These are phyloP conservation scores for Aythya baeri DNA, from an alignment of 2,113 vertebrate genomes.

Conservation along the genomic window DNA sequence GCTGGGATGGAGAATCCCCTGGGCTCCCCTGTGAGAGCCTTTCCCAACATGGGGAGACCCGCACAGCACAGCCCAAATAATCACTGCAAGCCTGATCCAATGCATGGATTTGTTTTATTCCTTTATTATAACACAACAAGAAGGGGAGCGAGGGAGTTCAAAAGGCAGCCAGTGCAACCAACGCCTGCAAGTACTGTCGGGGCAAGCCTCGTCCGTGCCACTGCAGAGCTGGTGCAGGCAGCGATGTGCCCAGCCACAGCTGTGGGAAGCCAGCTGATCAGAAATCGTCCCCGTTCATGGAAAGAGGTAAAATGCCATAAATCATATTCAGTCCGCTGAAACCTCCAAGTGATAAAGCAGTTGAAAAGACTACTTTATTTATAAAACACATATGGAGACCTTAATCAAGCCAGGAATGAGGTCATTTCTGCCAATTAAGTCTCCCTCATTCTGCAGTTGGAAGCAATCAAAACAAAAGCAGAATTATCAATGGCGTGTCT, in stretches of 20 bases:
- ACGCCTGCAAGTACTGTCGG: slow-evolving; percentile 42
- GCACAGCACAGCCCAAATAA: not conserved
- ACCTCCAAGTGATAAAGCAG: slow-evolving; percentile 36
- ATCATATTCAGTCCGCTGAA: slow-evolving; percentile 12
- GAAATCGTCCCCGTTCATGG: accelerated
- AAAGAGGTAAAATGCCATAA: not conserved
- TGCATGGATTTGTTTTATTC: not conserved
- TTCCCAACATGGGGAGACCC: not conserved
- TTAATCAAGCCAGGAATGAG: slow-evolving; percentile 62
- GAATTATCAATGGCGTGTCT: slow-evolving; percentile 36
- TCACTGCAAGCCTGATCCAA: not conserved
- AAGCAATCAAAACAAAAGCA: slow-evolving; percentile 55
- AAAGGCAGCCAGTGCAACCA: slow-evolving; percentile 45
- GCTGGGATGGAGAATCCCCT: not conserved
- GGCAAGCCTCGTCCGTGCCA: slow-evolving; percentile 30
- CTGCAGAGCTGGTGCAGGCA: slow-evolving; percentile 51
- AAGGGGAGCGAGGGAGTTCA: not conserved
- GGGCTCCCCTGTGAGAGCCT: not conserved
- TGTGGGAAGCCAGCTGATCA: not conserved
- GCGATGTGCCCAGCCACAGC: not conserved
- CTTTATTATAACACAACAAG: not conserved
- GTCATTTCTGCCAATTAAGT: slow-evolving; percentile 56
- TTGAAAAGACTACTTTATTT: slow-evolving; percentile 47
- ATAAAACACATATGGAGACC: slow-evolving; percentile 49
- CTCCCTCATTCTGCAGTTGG: slow-evolving; percentile 44